A percentile compares a stretch with the other conserved stretches of the same genome.
These are phyloP conservation scores for Megalurothrips usitatus DNA, from an alignment of 2,888 invertebrate genomes.

Conservation along the genomic window DNA sequence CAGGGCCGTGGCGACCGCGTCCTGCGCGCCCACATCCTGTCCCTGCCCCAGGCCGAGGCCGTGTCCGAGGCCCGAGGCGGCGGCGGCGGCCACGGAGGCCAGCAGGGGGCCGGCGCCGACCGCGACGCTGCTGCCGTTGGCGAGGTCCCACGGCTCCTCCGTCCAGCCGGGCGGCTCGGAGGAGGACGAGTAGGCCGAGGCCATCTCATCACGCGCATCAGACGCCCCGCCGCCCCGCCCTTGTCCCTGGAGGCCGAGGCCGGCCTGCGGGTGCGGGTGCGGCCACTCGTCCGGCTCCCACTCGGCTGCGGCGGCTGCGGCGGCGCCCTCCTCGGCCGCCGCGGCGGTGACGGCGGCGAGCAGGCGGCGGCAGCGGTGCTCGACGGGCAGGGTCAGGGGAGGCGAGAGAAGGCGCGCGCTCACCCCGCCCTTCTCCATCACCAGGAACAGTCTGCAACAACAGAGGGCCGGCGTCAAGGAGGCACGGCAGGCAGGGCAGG, in stretches of 20 bases:
- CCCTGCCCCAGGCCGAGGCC: conserved; percentile 42
- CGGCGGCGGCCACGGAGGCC: conserved; percentile 47
- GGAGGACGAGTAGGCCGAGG: conserved; percentile 18
- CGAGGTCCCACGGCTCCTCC: conserved; percentile 1
- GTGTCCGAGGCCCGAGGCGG: conserved; percentile 42
- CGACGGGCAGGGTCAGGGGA: conserved; percentile 31
- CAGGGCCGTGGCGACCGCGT: conserved; percentile 40
- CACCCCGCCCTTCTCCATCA: conserved; percentile 37
- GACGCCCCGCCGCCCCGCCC: conserved; percentile 38
- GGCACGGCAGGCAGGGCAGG: not conserved
- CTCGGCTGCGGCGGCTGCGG: not conserved
- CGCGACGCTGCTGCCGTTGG: conserved; percentile 38
- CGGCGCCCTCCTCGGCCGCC: not conserved
- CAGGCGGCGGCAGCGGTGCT: not conserved
- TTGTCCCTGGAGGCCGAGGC: not conserved
- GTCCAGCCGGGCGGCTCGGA: conserved; percentile 20
- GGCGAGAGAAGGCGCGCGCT: conserved; percentile 38
- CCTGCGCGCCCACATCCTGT: conserved; percentile 45
- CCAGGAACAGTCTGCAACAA: conserved; percentile 40
- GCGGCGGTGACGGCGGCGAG: not conserved
- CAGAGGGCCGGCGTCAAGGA: conserved; percentile 44
- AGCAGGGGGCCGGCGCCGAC: conserved; percentile 42
- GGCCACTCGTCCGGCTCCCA: not conserved
- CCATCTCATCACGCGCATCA: conserved; percentile 34
- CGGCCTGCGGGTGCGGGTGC: not conserved